Base-by-base conservation (phyloP, 23 tunicate species). In the Halocynthia aurantium region DNA sequence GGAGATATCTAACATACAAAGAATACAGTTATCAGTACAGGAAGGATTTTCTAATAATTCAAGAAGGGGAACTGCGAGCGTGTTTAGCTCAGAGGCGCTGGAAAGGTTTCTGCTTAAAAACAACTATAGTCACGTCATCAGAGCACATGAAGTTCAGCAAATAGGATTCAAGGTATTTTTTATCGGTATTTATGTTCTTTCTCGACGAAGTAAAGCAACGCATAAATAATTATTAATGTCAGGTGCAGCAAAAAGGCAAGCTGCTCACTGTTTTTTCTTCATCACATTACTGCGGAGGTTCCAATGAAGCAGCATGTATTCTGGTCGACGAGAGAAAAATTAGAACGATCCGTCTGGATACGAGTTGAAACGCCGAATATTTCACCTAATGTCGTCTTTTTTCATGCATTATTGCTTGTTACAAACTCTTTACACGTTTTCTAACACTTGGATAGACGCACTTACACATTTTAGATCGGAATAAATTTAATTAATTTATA, bases 181-280 rank as follows among this genome's bases (percentile, higher is more conserved):
- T 2, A 21, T 8, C 19, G 51, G 5, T 11, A 40, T 15, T 72
- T 72, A 10, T 13, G 19, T 72, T 13, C 2, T 72, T 44, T 58
- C 4, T 58, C 63, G 63, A 58, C 2, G n/a, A 58, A 58, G 63
- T n/a, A 13, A 58, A 58, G 63, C 17, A 13, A 58, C 4, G n/a
- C 2, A 58, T 58, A 58, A n/a, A n/a, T 58, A 8, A 69, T n/a
- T 20, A 50, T 51, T 5, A 62, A n/a, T 5, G 57, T 7, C 20
- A 89, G 96, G 96, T 89, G 52, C 96, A 89, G 53, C 96, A 89
- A 61, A 84, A 83, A 40, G 96, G 96, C 17, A 89, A 83, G 53
- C 85, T 93, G 7, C 62, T 93, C n/a, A 93, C 98, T 50, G 98
- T 93, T 15, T 93, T 93, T 63, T 93, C 98, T 22, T 93, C 98